Conservation (phyloP, 2,888 invertebrate genomes). For the Drosophila eohydei region DNA sequence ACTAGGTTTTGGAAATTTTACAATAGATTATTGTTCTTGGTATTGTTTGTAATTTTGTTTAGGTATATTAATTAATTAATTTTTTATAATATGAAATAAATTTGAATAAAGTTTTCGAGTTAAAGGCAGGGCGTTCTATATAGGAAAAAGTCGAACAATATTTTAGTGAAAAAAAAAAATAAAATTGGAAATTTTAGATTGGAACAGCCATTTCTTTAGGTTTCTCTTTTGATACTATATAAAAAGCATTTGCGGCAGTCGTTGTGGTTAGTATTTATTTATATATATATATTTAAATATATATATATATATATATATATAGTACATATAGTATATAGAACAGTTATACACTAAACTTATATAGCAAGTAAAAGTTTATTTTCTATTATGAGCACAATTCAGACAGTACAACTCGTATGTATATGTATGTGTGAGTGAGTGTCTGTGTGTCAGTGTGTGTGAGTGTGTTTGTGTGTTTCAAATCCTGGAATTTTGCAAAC, state of each 20-base stretch:
- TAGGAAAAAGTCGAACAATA: slow-evolving; percentile 13
- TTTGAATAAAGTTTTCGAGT: slow-evolving; percentile 36
- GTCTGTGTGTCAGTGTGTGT: background rate
- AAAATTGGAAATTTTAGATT: slow-evolving; percentile 7
- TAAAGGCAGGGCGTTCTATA: slow-evolving; percentile 46
- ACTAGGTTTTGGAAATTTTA: slow-evolving; percentile 72
- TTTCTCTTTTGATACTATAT: slow-evolving; percentile 18
- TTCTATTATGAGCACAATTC: slow-evolving; percentile 58
- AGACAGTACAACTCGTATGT: slow-evolving; percentile 29
- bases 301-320: too few species aligned
- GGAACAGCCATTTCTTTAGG: slow-evolving; percentile 46
- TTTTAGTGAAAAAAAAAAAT: background rate
- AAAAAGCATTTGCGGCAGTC: slow-evolving; percentile 74
- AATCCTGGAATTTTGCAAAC: slow-evolving; percentile 45
- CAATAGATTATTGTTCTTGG: slow-evolving; percentile 80
- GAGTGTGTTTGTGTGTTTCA: slow-evolving; percentile 33
- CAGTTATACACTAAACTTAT: slow-evolving; percentile 39
- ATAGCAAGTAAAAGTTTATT: slow-evolving; percentile 43
- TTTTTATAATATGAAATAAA: slow-evolving; percentile 31
- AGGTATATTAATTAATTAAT: slow-evolving; percentile 33
- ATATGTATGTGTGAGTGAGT: slow-evolving; percentile 5
- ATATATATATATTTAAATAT: slow-evolving; percentile 1
- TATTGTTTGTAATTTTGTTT: slow-evolving; percentile 58
- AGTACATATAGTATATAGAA: slow-evolving; percentile 21
- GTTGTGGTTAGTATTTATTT: slow-evolving; percentile 45